Evolutionary conservation across 2,113 vertebrate species (phyloP).

Genomic region (Mionectes macconnelli): DNA sequence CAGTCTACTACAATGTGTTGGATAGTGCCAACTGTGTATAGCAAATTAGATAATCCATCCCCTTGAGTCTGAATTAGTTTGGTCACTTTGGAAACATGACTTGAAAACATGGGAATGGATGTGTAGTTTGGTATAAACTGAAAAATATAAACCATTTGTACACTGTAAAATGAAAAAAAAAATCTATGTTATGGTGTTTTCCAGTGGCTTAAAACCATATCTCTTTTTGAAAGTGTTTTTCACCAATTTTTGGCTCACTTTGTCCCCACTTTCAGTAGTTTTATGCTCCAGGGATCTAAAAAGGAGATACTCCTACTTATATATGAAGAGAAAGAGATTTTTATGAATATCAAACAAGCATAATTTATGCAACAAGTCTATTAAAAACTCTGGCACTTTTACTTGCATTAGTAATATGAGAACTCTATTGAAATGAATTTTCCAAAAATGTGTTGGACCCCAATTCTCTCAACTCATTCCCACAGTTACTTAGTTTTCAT

Average conservation of each 20-base stretch:
- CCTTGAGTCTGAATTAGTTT: background rate
- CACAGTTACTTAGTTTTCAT: conserved; percentile 30
- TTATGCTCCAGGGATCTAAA: background rate
- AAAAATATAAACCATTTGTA: background rate
- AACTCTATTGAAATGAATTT: conserved; percentile 37
- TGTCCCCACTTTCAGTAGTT: background rate
- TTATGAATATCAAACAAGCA: conserved; percentile 39
- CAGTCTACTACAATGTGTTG: background rate
- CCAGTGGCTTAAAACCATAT: background rate
- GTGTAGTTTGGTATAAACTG: background rate
- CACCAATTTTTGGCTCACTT: background rate
- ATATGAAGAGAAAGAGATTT: background rate
- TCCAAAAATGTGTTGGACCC: conserved; percentile 6
- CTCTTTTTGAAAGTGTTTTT: background rate
- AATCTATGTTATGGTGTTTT: background rate
- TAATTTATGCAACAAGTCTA: conserved; percentile 48
- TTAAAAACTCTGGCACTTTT: conserved; percentile 47
- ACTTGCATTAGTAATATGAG: conserved; percentile 29
- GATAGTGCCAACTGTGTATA: background rate
- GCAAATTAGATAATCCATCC: background rate
- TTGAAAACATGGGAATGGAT: background rate
- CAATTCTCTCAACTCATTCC: conserved; percentile 37
- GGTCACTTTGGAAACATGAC: background rate
- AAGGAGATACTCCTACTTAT: background rate
- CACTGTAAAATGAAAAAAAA: background rate